Percentiles rank a stretch among this genome's conserved stretches.
Evolutionary conservation across 2,888 invertebrate species (phyloP).

Genomic region (Drosophila hamatofila): DNA sequence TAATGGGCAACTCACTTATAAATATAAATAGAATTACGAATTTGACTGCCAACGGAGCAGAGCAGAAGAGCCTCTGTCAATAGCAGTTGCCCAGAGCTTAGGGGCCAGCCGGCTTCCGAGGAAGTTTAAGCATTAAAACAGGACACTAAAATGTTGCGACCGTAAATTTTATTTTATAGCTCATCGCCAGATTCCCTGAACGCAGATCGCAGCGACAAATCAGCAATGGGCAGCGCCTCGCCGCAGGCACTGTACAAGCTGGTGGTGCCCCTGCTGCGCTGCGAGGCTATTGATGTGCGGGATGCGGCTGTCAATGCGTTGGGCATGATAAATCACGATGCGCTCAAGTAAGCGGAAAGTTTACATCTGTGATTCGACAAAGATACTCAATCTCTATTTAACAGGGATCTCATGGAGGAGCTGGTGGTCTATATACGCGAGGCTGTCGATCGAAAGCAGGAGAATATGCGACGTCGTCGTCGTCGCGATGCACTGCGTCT

Average conservation of each 20-base stretch:
- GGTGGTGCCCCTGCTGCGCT: constrained; percentile 95
- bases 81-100: constrained; percentile 10
- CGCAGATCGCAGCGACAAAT: constrained; percentile 92
- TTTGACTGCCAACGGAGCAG: constrained; percentile 6
- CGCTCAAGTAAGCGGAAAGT: constrained; percentile 92
- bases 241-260: constrained; percentile 96
- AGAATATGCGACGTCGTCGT: constrained; percentile 96
- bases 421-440: constrained; percentile 95
- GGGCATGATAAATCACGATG: constrained; percentile 97
- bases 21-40: constrained; percentile 30
- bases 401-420: constrained; percentile 98
- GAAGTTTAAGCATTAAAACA: constrained; percentile 8
- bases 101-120: not conserved
- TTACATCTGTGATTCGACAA: constrained; percentile 2
- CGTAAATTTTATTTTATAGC: constrained; percentile 86
- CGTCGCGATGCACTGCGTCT: constrained; percentile 96
- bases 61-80: constrained; percentile 19
- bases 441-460: constrained; percentile 98
- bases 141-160: constrained; percentile 57
- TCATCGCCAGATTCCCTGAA: constrained; percentile 96
- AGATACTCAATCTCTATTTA: not conserved
- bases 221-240: constrained; percentile 89
- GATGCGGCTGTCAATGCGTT: constrained; percentile 97
- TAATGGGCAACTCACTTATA: constrained; percentile 1
- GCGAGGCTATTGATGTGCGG: constrained; percentile 96